Evolutionary conservation across 30 jellyfish, hydroid and myxozoan species (phyloP), one percentile per base, ranked within the genome.

Genomic region (Cassiopea xamachana): DNA sequence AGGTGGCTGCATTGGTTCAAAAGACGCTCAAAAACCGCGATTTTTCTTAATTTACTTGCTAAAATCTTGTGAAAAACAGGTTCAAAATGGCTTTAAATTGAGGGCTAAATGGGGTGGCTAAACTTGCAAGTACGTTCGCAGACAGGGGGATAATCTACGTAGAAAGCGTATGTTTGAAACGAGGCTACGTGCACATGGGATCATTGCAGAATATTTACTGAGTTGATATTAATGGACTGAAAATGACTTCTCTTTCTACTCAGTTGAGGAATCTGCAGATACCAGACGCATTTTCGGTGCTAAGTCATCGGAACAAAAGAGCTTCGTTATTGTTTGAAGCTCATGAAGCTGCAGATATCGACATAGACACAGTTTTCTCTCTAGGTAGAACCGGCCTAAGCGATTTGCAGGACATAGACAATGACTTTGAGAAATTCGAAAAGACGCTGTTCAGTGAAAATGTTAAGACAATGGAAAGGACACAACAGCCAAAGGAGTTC

Each of bases 311-410:
- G 60, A 72, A 83, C 73, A 88, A 89, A 43, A 87, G 94, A 48
- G 93, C 91, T 16, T 95, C 99, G 15, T 60, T 95, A 27, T 81
- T 95, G 43, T 95, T 95, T 79, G 98, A 95, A 15, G 87, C 93
- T 27, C 89, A 88, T 43, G 96, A 91, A 59, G 98, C 99, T 81
- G 98, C 99, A 5, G 90, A 92, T 17, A 75, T 95, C 68, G 90
- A 81, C 75, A 45, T 75, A 15, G 98, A 95, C 71, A 83, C 99
- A 46, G 80, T 95, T 58, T 88, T 87, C 76, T 43, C 94, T 16
- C 77, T 95, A 48, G 99, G 97, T 46, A 19, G n/a, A 46, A 68
- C 81, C 27, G 99, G 99, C 72, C 95, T 91, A 39, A 76, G 77
- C 16, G 97, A 90, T 51, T 88, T 95, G 14, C 90, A 67, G n/a